Evolutionary conservation across 92 coral and sea anemone species (phyloP).

Genomic region (Phenganax subtilis): DNA sequence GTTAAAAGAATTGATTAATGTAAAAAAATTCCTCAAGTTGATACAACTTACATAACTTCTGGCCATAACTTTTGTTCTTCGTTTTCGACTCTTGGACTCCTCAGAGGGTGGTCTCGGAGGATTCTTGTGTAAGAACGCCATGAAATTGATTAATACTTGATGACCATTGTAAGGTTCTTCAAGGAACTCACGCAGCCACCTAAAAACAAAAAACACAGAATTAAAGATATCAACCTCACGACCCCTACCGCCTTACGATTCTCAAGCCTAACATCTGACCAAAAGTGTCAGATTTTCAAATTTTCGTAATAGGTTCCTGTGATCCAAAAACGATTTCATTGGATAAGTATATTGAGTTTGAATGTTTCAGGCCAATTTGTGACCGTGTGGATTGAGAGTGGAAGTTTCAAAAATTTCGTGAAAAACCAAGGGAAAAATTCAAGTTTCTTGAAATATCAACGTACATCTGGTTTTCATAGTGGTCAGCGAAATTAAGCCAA

Average conservation of each 20-base stretch:
- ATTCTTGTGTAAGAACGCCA: slow-evolving; percentile 75
- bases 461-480: too few species aligned
- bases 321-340: too few species aligned
- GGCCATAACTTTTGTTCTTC: slow-evolving; percentile 73
- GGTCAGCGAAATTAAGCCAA: too few species aligned
- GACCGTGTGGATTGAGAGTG: too few species aligned
- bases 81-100: slow-evolving; percentile 39
- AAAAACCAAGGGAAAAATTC: too few species aligned
- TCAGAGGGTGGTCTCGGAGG: slow-evolving; percentile 50
- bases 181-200: slow-evolving; percentile 92
- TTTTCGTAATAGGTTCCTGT: too few species aligned
- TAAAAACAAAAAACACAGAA: slow-evolving; percentile 25
- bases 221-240: background rate
- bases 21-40: background rate
- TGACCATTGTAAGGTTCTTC: slow-evolving; percentile 97
- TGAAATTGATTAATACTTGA: slow-evolving; percentile 76
- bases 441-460: too few species aligned
- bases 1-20: background rate
- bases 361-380: too few species aligned
- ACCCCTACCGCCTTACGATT: background rate
- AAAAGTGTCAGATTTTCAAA: too few species aligned
- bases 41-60: slow-evolving; percentile 67
- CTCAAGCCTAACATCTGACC: too few species aligned
- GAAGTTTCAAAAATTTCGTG: too few species aligned
- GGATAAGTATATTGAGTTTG: too few species aligned